Conservation (phyloP, 2,113 vertebrate genomes). For the Rhagologus leucostigma region DNA sequence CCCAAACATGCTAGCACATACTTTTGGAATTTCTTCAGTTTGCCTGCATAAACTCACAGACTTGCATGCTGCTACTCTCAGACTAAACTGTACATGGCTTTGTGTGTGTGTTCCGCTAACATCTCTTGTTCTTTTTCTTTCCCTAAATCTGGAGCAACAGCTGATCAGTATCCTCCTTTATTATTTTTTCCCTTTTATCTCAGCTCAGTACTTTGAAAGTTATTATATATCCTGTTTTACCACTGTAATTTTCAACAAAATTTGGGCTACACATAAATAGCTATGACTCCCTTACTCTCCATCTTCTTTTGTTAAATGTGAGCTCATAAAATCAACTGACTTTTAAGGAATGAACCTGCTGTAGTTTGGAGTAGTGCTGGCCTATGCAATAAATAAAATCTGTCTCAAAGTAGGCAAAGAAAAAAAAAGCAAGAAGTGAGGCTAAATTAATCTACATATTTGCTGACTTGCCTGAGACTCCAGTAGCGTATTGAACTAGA, state of each 20-base stretch:
- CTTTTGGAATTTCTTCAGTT: neutral
- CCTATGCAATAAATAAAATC: conserved; percentile 10
- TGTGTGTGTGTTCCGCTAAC: neutral
- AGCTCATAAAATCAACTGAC: conserved; percentile 34
- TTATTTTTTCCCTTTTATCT: neutral
- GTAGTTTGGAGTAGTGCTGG: neutral
- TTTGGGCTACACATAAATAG: neutral
- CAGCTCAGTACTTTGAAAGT: neutral
- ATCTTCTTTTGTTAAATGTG: conserved; percentile 27
- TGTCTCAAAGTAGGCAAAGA: neutral
- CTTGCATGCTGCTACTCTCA: neutral
- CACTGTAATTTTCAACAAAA: neutral
- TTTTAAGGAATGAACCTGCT: neutral
- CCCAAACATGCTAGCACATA: neutral
- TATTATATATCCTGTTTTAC: neutral
- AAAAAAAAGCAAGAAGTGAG: neutral
- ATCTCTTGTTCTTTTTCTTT: neutral
- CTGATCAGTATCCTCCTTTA: neutral
- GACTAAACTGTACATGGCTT: neutral
- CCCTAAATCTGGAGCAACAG: neutral
- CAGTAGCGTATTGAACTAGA: neutral
- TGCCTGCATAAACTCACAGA: neutral
- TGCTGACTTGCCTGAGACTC: neutral
- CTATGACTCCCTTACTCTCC: neutral
- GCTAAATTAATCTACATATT: conserved; percentile 11